Base-by-base conservation (phyloP, 1,140 invertebrate species). In the Aphaenogaster ashmeadi region DNA sequence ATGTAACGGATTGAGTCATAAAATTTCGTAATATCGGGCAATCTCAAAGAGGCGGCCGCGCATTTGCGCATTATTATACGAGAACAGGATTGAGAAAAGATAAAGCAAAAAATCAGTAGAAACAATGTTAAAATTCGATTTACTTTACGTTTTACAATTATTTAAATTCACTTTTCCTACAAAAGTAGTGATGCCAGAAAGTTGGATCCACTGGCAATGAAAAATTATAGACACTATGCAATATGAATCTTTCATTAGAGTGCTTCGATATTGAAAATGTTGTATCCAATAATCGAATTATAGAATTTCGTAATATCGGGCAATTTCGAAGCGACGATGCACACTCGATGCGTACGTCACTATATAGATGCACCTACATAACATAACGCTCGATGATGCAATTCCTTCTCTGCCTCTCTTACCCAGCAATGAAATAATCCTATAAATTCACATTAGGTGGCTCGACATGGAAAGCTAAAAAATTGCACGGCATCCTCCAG, bases 381-480 rank as follows among this genome's bases (percentile, higher is more conserved):
- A 18, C 56, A 54, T 54, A 64, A 58, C 54, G 64, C 67, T 33
- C 74, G 52, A 80, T 89, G 41, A 87, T 86, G 36, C 62, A 71
- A 18, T 71, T 15, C 5, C 7, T 44, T 56, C 50, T 33, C 36
- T 33, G 8, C 18, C 11, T 75, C 52, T 60, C 18, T 74, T 60
- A 47, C 69, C 18, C 80, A 2, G 2, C 66, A 38, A 90, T 84
- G 41, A 89, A 87, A 79, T 90, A 90, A 90, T 75, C 52, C 58
- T 58, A 90, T 90, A 87, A 90, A 90, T 90, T 84, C 74, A 54
- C 66, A 87, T 87, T 87, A 89, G 44, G n/a, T 58, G 11, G n/a
- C 41, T 36, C 44, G 47, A 44, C 47, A 27, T 44, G 50, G 41
- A 18, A 56, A 72, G 47, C 27, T 89, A 86, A 90, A 90, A 90